phyloP scores from a whole-genome alignment of 2,888 invertebrate genomes.

The Tipula vernalis region DNA sequence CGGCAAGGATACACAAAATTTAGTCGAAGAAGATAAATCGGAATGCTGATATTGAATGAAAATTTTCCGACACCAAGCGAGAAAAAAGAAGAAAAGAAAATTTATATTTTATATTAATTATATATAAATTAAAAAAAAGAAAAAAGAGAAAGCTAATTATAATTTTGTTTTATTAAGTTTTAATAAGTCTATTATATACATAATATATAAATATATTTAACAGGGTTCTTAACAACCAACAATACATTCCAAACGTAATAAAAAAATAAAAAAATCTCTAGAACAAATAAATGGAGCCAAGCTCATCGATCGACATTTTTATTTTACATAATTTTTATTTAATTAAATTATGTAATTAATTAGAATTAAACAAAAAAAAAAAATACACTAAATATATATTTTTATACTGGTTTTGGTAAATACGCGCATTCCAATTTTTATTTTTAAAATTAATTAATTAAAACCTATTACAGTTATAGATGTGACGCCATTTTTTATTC shows the following conservation, averaged over 20 bases:
- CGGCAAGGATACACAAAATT: conserved; percentile 81
- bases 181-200: background rate
- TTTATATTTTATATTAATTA: background rate
- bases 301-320: background rate
- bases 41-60: conserved; percentile 37
- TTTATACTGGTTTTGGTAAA: background rate
- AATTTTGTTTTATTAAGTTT: conserved; percentile 4
- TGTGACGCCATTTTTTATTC: background rate
- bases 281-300: conserved; percentile 6
- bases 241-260: background rate
- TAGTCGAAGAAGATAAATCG: conserved; percentile 78
- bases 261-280: background rate
- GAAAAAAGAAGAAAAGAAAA: background rate
- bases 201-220: background rate
- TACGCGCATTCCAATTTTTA: background rate
- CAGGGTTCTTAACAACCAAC: background rate
- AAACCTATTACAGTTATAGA: background rate
- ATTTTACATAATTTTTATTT: conserved; percentile 8
- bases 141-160: background rate
- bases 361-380: background rate
- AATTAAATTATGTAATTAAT: conserved; percentile 1
- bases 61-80: background rate
- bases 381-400: background rate
- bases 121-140: background rate
- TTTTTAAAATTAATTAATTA: background rate